Evolutionary conservation across 2,113 vertebrate genomes (phyloP).

Genomic region (Pionites leucogaster): DNA sequence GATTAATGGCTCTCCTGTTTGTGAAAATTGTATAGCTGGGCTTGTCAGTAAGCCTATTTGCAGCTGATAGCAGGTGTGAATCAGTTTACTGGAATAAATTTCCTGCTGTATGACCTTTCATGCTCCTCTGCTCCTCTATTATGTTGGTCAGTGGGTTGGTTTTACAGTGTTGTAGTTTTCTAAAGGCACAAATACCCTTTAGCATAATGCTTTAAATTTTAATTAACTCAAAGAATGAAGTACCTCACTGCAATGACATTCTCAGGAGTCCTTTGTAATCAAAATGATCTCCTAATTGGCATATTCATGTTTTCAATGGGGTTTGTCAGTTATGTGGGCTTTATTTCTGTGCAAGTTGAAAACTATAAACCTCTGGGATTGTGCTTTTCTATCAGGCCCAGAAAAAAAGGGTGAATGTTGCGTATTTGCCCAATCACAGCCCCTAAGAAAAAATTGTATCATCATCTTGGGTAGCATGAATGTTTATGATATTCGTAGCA

Average conservation of each 20-base stretch:
- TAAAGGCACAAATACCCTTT: conserved; percentile 55
- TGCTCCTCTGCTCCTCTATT: conserved; percentile 47
- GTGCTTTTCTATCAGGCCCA: background rate
- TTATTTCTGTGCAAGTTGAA: background rate
- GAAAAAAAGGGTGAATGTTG: background rate
- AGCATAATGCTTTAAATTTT: conserved; percentile 58
- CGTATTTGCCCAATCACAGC: background rate
- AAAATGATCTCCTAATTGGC: conserved; percentile 32
- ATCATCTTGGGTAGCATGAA: background rate
- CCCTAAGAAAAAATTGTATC: background rate
- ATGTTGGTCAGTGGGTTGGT: conserved; percentile 28
- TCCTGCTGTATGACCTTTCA: conserved; percentile 46
- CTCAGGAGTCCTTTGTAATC: conserved; percentile 19
- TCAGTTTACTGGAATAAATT: conserved; percentile 55
- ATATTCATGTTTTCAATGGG: conserved; percentile 21
- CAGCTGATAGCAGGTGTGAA: conserved; percentile 70
- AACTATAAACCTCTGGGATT: background rate
- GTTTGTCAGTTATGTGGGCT: background rate
- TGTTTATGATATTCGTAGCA: background rate
- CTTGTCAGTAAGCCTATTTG: conserved; percentile 45
- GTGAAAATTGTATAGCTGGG: conserved; percentile 4
- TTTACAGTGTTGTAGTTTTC: conserved; percentile 50
- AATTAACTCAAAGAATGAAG: conserved; percentile 31
- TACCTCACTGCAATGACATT: background rate
- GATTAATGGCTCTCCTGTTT: conserved; percentile 15